Evolutionary conservation across 1,140 invertebrate species (phyloP).

Genomic region (Trachymyrmex septentrionalis): DNA sequence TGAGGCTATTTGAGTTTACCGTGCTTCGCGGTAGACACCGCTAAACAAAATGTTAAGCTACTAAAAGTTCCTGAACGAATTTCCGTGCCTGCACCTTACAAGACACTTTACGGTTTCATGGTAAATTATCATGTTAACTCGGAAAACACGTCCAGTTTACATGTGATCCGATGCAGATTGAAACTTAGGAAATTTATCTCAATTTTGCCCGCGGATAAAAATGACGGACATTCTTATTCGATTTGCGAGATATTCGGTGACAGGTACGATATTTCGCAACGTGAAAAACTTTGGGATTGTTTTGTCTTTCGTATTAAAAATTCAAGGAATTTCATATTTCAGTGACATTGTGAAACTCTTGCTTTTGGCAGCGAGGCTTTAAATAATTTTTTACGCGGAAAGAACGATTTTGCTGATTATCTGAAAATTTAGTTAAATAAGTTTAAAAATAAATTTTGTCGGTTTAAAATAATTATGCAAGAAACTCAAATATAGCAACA

Average conservation of each 20-base stretch:
- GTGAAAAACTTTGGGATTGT: neutral
- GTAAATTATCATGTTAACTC: constrained; percentile 22
- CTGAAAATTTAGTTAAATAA: too few relatives aligned
- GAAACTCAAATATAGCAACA: too few relatives aligned
- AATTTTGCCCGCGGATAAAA: neutral
- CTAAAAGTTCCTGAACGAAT: constrained; percentile 46
- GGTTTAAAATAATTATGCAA: too few relatives aligned
- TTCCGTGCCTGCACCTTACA: constrained; percentile 15
- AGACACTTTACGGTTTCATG: neutral
- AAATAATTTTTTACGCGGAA: neutral
- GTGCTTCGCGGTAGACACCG: neutral
- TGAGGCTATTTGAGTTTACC: constrained; percentile 38
- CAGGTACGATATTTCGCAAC: neutral
- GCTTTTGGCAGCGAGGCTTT: neutral
- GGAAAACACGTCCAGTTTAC: constrained; percentile 20
- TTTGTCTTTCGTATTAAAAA: neutral
- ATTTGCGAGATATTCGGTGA: neutral
- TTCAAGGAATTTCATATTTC: constrained; percentile 12
- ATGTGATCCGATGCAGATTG: neutral
- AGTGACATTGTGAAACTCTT: neutral
- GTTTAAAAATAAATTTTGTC: too few relatives aligned
- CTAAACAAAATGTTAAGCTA: constrained; percentile 50
- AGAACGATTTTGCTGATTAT: too few relatives aligned
- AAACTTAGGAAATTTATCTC: neutral
- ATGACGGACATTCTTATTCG: neutral